Base-by-base conservation (phyloP, 2,113 vertebrate genomes). In the Dolichallabes microphthalmus region DNA sequence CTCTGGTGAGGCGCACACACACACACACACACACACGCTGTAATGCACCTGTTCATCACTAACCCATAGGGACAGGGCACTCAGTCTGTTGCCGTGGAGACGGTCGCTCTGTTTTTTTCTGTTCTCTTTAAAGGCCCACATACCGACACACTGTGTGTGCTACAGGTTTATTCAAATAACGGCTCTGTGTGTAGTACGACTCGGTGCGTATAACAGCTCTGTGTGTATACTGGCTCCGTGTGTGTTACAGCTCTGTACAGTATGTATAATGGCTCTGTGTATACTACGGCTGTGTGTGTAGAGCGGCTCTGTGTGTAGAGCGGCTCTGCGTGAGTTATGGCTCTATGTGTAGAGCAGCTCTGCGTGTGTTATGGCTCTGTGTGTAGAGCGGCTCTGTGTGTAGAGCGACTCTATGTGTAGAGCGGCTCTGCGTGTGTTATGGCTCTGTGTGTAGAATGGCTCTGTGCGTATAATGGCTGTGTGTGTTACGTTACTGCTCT, bases 81-180 rank as follows among this genome's bases (percentile, higher is more conserved):
- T 83, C n/a, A 61, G 82, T 86, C 87, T 86, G 88, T 89, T 89
- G 87, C 87, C 78, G 86, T 89, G 87, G 82, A 20, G 68, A 89
- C 80, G 50, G 52, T 83, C 85, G 88, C 85, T 87, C 85, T 86
- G 75, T 84, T 84, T 86, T 76, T 79, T 71, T 79, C 52, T 66
- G 39, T 30, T 76, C 53, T 58, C 27, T 14, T 30, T 12, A 27
- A 20, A 89, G 75, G 39, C 76, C 60, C 82, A 82, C 79, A 82
- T 82, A 61, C 80, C 76, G 81, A 66, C 53, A 82, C 19, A 50
- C 52, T 11, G 39, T 39, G 39, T 39, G 39, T 39, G 39, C 4
- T 4, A 3, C 83, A 39, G 71, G 35, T 68, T 55, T 81, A 64
- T 80, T 83, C 73, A 71, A 27, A 58, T n/a, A 57, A 17, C 81